Base-by-base conservation (phyloP, 2,113 vertebrate genomes). In the Epinephelus fuscoguttatus region DNA sequence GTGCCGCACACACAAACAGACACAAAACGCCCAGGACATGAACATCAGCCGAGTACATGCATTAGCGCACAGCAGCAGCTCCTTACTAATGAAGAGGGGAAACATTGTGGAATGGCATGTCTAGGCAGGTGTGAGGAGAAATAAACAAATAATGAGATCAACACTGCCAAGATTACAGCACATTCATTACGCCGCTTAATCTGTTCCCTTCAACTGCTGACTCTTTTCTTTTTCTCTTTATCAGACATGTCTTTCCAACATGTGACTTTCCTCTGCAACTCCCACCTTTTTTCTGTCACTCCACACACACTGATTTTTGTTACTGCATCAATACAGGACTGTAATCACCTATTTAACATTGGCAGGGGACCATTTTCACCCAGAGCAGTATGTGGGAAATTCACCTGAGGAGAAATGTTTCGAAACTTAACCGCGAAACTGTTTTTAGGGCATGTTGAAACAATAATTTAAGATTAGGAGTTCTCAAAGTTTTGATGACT, bases 11-110 rank as follows among this genome's bases (percentile, higher is more conserved):
- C 62, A 86, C 62, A 76, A 27, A 84, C 76, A 87, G 50, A 87
- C 75, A 81, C 79, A 78, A 23, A 79, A 85, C 60, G 67, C 19
- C 59, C 71, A 45, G 86, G 71, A 89, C 91, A 89, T 88, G 84
- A 88, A 85, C 80, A 82, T 81, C 81, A 84, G 89, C 72, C 3
- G 69, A 79, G 89, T 79, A 89, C 93, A 92, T 84, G 89, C 90
- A 93, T 94, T 93, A 92, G 92, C 40, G 85, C 91, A 40, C 91
- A 93, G 91, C 91, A 82, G 92, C 80, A 37, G 78, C 84, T 91
- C 72, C 70, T 57, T 75, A 21, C 92, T 92, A 92, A 92, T 92
- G 86, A 91, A 93, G 84, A 89, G 82, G 78, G 76, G 83, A 91
- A 88, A 87, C 83, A 82, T 89, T 80, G 83, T 86, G 88, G 89